These are phyloP conservation scores for Epirrita christyi DNA, from an alignment of 2,888 invertebrate species.

Conservation along the genomic window DNA sequence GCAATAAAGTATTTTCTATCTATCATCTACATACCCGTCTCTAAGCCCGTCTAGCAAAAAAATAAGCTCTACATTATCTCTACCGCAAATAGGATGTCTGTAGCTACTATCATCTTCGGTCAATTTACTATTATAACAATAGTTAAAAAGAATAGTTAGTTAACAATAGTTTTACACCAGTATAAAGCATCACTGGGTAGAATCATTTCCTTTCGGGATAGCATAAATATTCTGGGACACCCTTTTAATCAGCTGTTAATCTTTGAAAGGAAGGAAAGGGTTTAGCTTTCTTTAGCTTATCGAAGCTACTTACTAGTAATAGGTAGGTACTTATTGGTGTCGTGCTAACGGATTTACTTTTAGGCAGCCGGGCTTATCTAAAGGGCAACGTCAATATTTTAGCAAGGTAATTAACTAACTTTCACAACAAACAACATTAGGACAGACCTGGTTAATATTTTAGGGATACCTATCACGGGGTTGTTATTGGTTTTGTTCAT, in stretches of 20 bases:
- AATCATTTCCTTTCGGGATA: too few relatives aligned
- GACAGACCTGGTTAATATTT: conserved; percentile 12
- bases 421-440: conserved; percentile 45
- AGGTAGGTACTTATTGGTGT: background rate
- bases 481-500: conserved; percentile 7
- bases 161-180: too few relatives aligned
- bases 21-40: too few relatives aligned
- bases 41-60: too few relatives aligned
- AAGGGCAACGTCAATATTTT: conserved; percentile 62
- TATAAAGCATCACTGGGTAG: too few relatives aligned
- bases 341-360: conserved; percentile 15
- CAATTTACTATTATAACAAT: too few relatives aligned
- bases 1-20: too few relatives aligned
- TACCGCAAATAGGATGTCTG: too few relatives aligned
- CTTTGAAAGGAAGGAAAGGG: conserved; percentile 42
- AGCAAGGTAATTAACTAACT: conserved; percentile 45
- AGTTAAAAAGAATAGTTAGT: too few relatives aligned
- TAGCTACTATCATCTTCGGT: too few relatives aligned
- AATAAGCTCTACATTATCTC: too few relatives aligned
- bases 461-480: conserved; percentile 2
- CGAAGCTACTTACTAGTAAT: conserved; percentile 20
- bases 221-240: too few relatives aligned
- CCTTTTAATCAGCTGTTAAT: conserved; percentile 38
- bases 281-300: conserved; percentile 60
- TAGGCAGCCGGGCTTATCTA: conserved; percentile 40